Percentiles rank a stretch among this genome's conserved stretches.
phyloP scores from a whole-genome alignment of 2,888 invertebrate species.

The Glomeris marginata region DNA sequence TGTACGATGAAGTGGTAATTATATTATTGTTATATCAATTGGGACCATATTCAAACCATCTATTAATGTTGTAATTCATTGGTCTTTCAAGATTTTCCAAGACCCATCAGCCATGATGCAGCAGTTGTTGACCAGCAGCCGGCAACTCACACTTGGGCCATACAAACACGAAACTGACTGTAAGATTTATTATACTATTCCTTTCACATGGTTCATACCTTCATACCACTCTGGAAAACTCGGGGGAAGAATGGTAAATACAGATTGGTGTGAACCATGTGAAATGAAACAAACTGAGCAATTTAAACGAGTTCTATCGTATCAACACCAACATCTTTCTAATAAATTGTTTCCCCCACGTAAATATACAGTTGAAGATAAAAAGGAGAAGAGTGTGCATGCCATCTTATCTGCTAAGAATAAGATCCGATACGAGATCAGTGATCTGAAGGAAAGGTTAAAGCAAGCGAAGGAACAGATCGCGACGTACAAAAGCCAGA shows the following conservation, averaged over 20 bases:
- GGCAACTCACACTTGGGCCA: slow-evolving; percentile 51
- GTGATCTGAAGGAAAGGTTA: slow-evolving; percentile 66
- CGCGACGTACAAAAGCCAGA: slow-evolving; percentile 32
- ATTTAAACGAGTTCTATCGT: too few relatives aligned
- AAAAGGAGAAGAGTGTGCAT: slow-evolving; percentile 62
- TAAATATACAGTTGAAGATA: slow-evolving; percentile 92
- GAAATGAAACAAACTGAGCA: too few relatives aligned
- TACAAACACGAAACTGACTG: slow-evolving; percentile 83
- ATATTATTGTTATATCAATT: background rate
- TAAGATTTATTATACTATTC: slow-evolving; percentile 35
- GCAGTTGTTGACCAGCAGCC: slow-evolving; percentile 60
- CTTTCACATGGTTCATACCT: background rate
- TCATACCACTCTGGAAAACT: background rate
- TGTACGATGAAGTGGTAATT: slow-evolving; percentile 81
- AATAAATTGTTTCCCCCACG: too few relatives aligned
- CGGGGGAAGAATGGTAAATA: too few relatives aligned
- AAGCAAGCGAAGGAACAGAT: slow-evolving; percentile 75
- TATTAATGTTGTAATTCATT: slow-evolving; percentile 5
- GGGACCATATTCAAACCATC: background rate
- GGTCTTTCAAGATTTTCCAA: slow-evolving; percentile 29
- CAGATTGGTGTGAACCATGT: too few relatives aligned
- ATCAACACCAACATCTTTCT: too few relatives aligned
- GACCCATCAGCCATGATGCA: slow-evolving; percentile 54
- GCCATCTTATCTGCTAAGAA: slow-evolving; percentile 61
- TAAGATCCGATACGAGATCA: slow-evolving; percentile 66